Conservation (phyloP, 2,797 vertebrate genomes). For the Cetoscarus ocellatus region DNA sequence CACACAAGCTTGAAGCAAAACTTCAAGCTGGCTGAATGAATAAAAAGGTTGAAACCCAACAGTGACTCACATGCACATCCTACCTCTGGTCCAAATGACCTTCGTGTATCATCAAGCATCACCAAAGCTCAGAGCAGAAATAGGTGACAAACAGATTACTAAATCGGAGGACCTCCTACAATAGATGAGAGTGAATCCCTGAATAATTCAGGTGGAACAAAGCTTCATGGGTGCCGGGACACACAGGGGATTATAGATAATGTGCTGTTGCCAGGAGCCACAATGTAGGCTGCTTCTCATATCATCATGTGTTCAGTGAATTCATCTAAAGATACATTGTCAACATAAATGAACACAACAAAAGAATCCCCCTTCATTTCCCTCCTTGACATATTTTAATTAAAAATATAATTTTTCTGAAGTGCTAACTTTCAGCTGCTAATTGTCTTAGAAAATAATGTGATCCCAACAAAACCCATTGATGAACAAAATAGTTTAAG, state of each 20-base stretch:
- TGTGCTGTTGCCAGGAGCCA: not conserved
- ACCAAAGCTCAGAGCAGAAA: not conserved
- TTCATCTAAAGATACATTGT: not conserved
- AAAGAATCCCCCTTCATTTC: not conserved
- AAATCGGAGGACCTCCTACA: not conserved
- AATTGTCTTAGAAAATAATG: not conserved
- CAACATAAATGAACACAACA: not conserved
- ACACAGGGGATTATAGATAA: conserved; percentile 3
- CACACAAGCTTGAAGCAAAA: no score
- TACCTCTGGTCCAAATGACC: not conserved
- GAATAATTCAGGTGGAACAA: conserved; percentile 14
- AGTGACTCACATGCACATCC: not conserved
- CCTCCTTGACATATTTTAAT: not conserved
- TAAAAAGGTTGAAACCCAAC: no score
- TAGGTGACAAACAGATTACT: conserved; percentile 11
- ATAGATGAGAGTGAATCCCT: conserved; percentile 7
- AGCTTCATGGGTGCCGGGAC: not conserved
- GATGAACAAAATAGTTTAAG: not conserved
- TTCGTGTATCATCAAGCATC: not conserved
- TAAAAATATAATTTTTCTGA: no score
- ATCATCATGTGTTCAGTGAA: not conserved
- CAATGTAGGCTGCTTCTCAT: not conserved
- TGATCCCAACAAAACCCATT: not conserved
- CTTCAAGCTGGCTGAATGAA: no score
- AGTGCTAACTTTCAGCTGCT: not conserved